A percentile compares a stretch with the other conserved stretches of the same genome.
Conservation (phyloP, 2,797 vertebrate species). For the Hafferia zeledoni region DNA sequence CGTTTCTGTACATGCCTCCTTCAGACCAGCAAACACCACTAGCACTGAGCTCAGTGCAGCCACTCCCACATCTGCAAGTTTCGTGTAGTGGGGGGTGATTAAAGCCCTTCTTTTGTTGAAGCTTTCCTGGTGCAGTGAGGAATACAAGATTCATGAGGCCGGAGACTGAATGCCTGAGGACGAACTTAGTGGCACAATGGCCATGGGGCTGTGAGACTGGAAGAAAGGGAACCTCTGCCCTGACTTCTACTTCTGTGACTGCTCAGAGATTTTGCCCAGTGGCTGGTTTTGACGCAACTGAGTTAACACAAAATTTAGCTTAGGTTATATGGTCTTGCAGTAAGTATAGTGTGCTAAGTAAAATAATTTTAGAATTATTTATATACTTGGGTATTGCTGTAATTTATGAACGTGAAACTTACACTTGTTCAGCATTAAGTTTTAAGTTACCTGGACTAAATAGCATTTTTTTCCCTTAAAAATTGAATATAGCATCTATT, state of each 20-base stretch:
- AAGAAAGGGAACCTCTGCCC: background rate
- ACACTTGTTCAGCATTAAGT: background rate
- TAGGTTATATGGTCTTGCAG: background rate
- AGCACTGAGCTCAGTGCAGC: rapidly evolving
- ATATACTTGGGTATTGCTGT: background rate
- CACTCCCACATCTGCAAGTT: background rate
- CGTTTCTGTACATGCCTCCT: background rate
- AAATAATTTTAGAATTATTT: background rate
- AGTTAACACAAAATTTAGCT: background rate
- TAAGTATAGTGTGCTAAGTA: background rate
- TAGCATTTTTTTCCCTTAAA: background rate
- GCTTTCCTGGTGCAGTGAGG: background rate
- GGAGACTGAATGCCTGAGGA: background rate
- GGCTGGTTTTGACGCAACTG: background rate
- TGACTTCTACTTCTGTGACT: background rate
- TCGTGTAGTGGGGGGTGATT: background rate
- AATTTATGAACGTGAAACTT: background rate
- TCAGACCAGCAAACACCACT: background rate
- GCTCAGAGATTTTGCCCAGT: background rate
- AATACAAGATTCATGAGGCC: background rate
- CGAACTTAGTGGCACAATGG: rapidly evolving
- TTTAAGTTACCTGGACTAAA: background rate
- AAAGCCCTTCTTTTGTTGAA: background rate
- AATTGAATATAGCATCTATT: background rate
- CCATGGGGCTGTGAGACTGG: rapidly evolving